Evolutionary conservation across 2,888 invertebrate species (phyloP), one percentile per base, ranked within the genome.

Genomic region (Drosophila parthenogenetica): DNA sequence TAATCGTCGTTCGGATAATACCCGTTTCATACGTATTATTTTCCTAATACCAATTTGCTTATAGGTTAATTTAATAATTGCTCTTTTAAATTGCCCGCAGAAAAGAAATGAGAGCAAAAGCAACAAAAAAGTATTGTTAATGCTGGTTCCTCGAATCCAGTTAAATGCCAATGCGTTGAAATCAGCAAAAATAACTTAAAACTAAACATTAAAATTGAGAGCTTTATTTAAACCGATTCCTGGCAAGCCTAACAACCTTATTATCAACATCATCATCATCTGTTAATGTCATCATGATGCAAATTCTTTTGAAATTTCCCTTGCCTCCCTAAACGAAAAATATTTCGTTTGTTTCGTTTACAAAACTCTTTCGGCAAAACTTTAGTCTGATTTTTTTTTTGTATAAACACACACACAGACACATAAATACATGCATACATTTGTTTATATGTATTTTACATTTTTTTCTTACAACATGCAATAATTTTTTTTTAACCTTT

Each of bases 401-500:
- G 32, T 54, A 13, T 43, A 42, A 40, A 51, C 16, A 61, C 22
- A 62, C 32, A 48, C 40, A 55, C 51, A 51, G 35, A 7, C 29
- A 29, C 29, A 29, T 29, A 29, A 29, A 55, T 48, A 71, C 19
- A 37, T 39, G 19, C 29, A 35, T 35, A 13, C 19, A 14, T 46
- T 19, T 39, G 16, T 46, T 40, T 39, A 14, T 17, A 35, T 48
- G 25, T 69, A 14, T 62, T 13, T 19, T 49, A 54, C 42, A 69
- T 69, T 66, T 65, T 58, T 59, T 59, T 40, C 65, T 57, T 69
- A 48, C 77, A 69, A 69, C 77, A 75, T 69, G 73, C 77, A 77
- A 65, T 59, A 11, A 32, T 59, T 61, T 77, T 72, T 59, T 60
- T 69, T 22, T 54, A 81, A 83, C 81, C 81, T 87, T 82, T 83